Evolutionary conservation across 2,113 vertebrate genomes (phyloP), one percentile per base, ranked within the genome.

Genomic region (Oceanodroma tethys): DNA sequence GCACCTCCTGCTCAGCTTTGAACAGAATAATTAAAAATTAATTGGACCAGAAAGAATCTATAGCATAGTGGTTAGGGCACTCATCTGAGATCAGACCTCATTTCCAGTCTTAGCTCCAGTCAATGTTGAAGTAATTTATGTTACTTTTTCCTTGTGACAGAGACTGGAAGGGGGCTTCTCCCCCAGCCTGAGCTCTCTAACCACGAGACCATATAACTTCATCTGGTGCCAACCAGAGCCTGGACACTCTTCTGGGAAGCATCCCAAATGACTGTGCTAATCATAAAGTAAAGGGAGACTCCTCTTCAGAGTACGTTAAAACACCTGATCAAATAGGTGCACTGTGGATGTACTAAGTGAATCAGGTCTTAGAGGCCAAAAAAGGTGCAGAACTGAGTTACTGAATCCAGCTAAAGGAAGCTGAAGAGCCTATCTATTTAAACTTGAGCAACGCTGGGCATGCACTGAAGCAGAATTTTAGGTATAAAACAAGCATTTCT

Each of bases 171-270:
- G 5, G n/a, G 19, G 15, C 20, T 66, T 48, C 2, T 1, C 3
- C 6, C 8, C 8, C 9, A 22, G 9, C 18, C 16, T 0, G 5
- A 43, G 12, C 34, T 63, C 42, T 50, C 27, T 11, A 12, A 21
- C 62, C 40, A 16, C 0, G 13, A 13, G 47, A 26, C 17, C 1
- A 0, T 2, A 2, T 16, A 53, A 42, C 22, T 65, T 16, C 25
- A 20, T 21, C 13, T 4, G 30, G 17, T 81, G 20, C 29, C 43
- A 63, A 1, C 3, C 70, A 63, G 19, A 59, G 22, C 19, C 62
- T 80, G 62, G 47, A 34, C 4, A 11, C 10, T 43, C 14, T 27
- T 45, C 66, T 71, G 56, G 32, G 10, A 52, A 75, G 20, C 22
- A 56, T 38, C 43, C 29, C 43, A 60, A 76, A 68, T 47, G 17